A percentile compares a stretch with the other conserved stretches of the same genome.
Evolutionary conservation across 2,113 vertebrate genomes (phyloP).

Genomic region (Xenopus borealis): DNA sequence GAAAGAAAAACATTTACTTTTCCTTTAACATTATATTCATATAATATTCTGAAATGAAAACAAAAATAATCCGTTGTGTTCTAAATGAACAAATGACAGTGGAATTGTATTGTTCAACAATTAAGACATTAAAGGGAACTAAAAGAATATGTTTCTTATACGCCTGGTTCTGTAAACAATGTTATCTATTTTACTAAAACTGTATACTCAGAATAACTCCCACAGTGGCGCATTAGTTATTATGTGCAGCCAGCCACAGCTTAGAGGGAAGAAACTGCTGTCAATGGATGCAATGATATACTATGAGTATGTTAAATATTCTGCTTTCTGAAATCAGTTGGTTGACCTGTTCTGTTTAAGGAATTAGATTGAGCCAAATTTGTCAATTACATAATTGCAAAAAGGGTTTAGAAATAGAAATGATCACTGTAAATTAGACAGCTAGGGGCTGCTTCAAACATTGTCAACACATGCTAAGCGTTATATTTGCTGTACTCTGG

Average conservation of each 20-base stretch:
- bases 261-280: slow-evolving; percentile 56
- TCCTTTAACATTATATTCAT: too few relatives aligned
- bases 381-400: neutral
- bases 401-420: too few relatives aligned
- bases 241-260: slow-evolving; percentile 58
- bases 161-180: slow-evolving; percentile 53
- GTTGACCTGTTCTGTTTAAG: neutral
- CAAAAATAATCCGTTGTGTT: too few relatives aligned
- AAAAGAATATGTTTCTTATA: slow-evolving; percentile 49
- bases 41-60: too few relatives aligned
- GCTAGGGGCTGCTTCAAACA: too few relatives aligned
- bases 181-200: slow-evolving; percentile 59
- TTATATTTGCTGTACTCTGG: too few relatives aligned
- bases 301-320: slow-evolving; percentile 40
- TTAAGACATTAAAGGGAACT: slow-evolving; percentile 55
- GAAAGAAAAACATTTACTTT: too few relatives aligned
- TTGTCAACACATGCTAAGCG: too few relatives aligned
- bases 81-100: neutral
- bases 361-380: neutral
- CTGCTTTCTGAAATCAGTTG: neutral
- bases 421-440: too few relatives aligned
- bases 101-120: neutral
- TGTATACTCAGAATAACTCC: slow-evolving; percentile 52
- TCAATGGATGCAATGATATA: slow-evolving; percentile 53
- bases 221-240: slow-evolving; percentile 59